Base-by-base conservation (phyloP, 2,888 invertebrate species). In the Chaetoderma sp. region DNA sequence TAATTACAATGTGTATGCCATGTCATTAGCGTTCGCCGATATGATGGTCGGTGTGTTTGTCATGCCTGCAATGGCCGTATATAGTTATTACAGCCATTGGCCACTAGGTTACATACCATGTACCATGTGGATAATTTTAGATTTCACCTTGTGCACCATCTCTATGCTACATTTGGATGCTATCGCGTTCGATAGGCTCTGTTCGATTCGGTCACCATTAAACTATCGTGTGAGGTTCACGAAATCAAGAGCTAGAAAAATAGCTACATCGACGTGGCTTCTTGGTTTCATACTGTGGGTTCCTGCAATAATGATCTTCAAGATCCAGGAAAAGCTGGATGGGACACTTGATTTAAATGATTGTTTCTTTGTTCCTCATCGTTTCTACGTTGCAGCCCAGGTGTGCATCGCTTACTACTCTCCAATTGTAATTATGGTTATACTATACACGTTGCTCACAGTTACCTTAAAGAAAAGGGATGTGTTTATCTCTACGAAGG, bases 91-190 rank as follows among this genome's bases (percentile, higher is more conserved):
- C 47, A 67, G 69, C 6, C 49, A 45, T 36, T 69, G 69, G 69
- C 69, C 69, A 10, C 50, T 69, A 45, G 68, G 68, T 2, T 8
- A 63, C 16, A 18, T 18, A 18, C 55, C 61, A 5, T 69, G 69
- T 36, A 69, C 66, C 10, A 16, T 67, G 8, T 69, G 67, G 63
- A 60, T 63, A 42, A 39, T 33, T 8, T 36, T 60, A 27, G 69
- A 69, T 60, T 67, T 69, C 57, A 44, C 60, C 32, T 67, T 59
- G 30, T 69, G 67, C 39, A 65, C 68, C n/a, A 33, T 68, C 8
- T 65, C 64, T 8, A 61, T 65, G 61, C 27, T 68, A 16, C 64
- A 68, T 36, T 47, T 68, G 5, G 56, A 55, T 32, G 52, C 63
- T 4, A 54, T 68, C 23, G 68, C 64, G n/a, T 61, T 63, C 33